Conservation (phyloP, 2,888 invertebrate genomes). For the Torymus auratus region DNA sequence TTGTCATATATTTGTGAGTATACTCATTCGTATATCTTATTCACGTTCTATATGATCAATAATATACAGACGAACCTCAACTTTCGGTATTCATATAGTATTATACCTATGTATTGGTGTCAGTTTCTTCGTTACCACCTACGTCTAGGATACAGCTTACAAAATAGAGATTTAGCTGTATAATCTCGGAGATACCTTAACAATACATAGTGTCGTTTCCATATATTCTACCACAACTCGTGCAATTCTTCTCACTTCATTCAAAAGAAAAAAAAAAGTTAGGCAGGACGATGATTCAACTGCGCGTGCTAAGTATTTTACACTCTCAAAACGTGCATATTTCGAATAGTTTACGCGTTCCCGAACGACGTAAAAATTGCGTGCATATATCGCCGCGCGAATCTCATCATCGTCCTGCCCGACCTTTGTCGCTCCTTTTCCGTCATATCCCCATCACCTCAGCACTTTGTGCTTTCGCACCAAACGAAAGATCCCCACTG, state of each 20-base stretch:
- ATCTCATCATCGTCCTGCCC: slow-evolving; percentile 14
- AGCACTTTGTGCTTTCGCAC: no score
- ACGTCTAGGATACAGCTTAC: slow-evolving; percentile 24
- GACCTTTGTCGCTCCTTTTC: not conserved
- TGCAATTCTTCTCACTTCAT: no score
- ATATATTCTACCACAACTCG: not conserved
- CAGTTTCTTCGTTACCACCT: not conserved
- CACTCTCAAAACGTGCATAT: slow-evolving; percentile 19
- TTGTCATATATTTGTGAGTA: not conserved
- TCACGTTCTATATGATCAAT: not conserved
- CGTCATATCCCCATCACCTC: no score
- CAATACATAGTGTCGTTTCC: not conserved
- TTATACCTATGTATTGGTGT: not conserved
- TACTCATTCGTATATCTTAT: not conserved
- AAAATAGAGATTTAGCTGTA: slow-evolving; percentile 7
- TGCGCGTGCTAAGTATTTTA: slow-evolving; percentile 2
- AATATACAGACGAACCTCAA: slow-evolving; percentile 19
- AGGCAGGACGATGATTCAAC: slow-evolving; percentile 15
- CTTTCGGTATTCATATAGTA: not conserved
- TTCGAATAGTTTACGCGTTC: not conserved
- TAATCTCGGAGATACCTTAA: no score
- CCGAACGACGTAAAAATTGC: slow-evolving; percentile 9
- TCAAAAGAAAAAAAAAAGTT: not conserved
- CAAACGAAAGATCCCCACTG: no score
- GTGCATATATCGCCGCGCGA: slow-evolving; percentile 13